Conservation (phyloP, 2,888 invertebrate genomes). For the Synanthedon formicaeformis region DNA sequence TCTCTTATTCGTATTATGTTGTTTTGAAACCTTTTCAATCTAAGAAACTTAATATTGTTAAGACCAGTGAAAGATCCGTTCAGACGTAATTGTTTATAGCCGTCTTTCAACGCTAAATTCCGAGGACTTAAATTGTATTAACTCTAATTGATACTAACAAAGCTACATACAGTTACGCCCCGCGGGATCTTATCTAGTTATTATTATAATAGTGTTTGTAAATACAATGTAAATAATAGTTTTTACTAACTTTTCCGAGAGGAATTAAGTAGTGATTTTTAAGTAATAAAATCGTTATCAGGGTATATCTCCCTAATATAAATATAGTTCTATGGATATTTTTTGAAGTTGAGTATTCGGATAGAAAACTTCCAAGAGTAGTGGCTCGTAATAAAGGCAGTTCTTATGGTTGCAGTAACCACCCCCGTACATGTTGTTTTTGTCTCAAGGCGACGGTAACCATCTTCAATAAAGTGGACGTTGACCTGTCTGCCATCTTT, state of each 20-base stretch:
- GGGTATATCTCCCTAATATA: slow-evolving; percentile 46
- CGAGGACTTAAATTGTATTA: no score
- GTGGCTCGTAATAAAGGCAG: no score
- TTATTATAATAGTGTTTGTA: slow-evolving; percentile 6
- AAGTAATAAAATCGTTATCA: slow-evolving; percentile 58
- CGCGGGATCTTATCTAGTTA: background rate
- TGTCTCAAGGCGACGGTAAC: no score
- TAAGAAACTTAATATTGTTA: background rate
- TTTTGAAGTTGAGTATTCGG: no score
- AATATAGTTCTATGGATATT: no score
- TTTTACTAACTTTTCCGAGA: slow-evolving; percentile 29
- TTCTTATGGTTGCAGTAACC: no score
- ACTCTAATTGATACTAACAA: background rate
- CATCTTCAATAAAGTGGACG: no score
- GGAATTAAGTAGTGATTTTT: slow-evolving; percentile 39
- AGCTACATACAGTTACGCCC: background rate
- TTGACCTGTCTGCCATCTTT: no score
- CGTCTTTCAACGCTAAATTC: background rate
- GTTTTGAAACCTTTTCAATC: background rate
- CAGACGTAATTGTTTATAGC: background rate
- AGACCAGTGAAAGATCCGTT: background rate
- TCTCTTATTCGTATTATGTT: no score
- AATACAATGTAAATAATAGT: slow-evolving; percentile 42
- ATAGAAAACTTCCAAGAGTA: no score
- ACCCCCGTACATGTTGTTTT: no score